phyloP scores from a whole-genome alignment of 2,113 vertebrate genomes.

The Terrapene triunguis region DNA sequence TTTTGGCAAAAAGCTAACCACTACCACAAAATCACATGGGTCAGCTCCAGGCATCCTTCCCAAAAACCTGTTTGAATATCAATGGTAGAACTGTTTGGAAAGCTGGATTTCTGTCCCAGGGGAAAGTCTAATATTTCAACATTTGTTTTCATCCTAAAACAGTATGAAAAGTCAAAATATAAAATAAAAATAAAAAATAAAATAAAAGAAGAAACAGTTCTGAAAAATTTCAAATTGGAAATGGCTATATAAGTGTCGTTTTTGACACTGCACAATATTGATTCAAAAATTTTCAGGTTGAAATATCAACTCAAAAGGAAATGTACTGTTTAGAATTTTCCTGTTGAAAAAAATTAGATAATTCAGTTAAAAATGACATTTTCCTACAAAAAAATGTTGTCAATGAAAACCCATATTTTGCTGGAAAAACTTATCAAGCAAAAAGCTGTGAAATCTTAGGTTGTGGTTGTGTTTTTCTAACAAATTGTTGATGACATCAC shows the following conservation, averaged over 20 bases:
- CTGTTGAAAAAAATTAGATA: background rate
- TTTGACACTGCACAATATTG: background rate
- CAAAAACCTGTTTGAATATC: background rate
- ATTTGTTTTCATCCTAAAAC: background rate
- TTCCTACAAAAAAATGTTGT: background rate
- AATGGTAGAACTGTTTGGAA: background rate
- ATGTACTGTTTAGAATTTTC: background rate
- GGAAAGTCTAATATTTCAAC: background rate
- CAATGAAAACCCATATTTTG: background rate
- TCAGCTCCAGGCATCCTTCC: background rate
- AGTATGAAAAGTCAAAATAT: background rate
- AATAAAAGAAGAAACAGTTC: background rate
- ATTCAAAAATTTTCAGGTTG: background rate
- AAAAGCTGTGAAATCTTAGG: fast-evolving
- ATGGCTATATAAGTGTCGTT: background rate
- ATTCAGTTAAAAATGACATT: background rate
- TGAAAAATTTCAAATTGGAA: background rate
- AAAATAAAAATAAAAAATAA: background rate
- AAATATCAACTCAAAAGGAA: background rate
- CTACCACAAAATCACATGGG: background rate
- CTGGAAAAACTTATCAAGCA: background rate
- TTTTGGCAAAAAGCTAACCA: background rate
- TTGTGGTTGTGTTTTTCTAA: background rate
- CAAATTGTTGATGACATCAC: background rate
- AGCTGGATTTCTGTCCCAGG: background rate